Base-by-base conservation (phyloP, 2,797 vertebrate genomes). In the Chanos chanos region DNA sequence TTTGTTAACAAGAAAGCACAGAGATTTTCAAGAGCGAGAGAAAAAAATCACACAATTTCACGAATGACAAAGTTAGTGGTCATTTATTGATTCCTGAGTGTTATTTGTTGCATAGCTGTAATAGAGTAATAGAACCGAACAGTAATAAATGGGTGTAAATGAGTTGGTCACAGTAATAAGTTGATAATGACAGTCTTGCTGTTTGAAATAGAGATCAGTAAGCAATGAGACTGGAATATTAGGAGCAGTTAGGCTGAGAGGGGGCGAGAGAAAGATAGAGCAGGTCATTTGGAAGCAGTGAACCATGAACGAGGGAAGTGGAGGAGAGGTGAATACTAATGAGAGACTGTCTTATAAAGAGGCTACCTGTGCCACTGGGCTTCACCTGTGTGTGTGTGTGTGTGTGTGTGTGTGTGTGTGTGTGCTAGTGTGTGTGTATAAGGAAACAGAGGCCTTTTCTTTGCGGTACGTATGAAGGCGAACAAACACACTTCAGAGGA, bases 321-420 rank as follows among this genome's bases (percentile, higher is more conserved):
- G 30, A 61, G 62, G 60, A 69, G 48, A 28, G 50, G 30, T 61
- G 62, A 60, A 69, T 64, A 59, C 67, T 33, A 61, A 69, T 64
- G 43, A 10, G 43, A 25, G 27, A 9, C 30, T 28, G 25, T 43
- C 30, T 53, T 30, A 63, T 62, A 44, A 53, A 28, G 6, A n/a
- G n/a, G n/a, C n/a, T n/a, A n/a, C 19, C 49, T 30, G 21, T 19
- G 41, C 51, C 27, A 36, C 51, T 53, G 6, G 37, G 24, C 34
- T 22, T 9, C 37, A 25, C 8, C 4, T 43, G 6, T 7, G 1
- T 39, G 43, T 27, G 28, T 43, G 53, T n/a, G 34, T 51, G n/a
- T 8, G 16, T 51, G 12, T 61, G 43, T 41, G 37, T 61, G 36
- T 30, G 16, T 9, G 12, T 3, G 6, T 36, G 30, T 18, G 52